Percentiles rank a stretch among this genome's conserved stretches.
phyloP scores from a whole-genome alignment of 2,888 invertebrate species.

The Watsonalla binaria region DNA sequence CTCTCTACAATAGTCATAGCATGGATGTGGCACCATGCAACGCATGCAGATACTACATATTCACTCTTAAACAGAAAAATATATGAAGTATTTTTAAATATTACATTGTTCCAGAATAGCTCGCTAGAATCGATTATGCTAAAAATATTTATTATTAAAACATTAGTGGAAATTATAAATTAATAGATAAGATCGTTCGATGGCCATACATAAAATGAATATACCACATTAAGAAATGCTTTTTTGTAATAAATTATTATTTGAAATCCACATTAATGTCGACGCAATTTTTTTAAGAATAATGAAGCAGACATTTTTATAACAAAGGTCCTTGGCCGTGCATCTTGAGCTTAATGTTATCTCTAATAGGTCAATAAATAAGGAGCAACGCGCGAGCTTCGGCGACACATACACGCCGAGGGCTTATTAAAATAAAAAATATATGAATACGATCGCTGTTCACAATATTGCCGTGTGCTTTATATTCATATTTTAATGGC shows the following conservation, averaged over 20 bases:
- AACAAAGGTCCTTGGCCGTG: constrained; percentile 79
- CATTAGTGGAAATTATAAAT: neutral
- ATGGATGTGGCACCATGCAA: constrained; percentile 34
- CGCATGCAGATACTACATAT: neutral
- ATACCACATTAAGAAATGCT: neutral
- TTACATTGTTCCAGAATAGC: no score
- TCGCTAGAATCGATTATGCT: no score
- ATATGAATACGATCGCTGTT: constrained; percentile 56
- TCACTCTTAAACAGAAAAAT: neutral
- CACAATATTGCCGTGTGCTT: constrained; percentile 55
- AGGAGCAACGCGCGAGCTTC: constrained; percentile 75
- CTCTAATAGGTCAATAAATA: constrained; percentile 80
- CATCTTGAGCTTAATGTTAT: constrained; percentile 79
- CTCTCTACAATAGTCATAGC: constrained; percentile 28
- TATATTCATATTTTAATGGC: constrained; percentile 63
- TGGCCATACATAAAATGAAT: neutral
- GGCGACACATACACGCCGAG: constrained; percentile 69
- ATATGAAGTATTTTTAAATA: no score
- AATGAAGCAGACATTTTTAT: constrained; percentile 78
- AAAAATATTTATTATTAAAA: neutral
- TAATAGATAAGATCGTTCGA: neutral
- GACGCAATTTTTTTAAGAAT: constrained; percentile 70
- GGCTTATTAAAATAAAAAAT: constrained; percentile 71
- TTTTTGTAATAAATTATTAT: constrained; percentile 10
- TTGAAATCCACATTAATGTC: constrained; percentile 48